phyloP scores from a whole-genome alignment of 2,113 vertebrate genomes.

The Gallinago undulata region DNA sequence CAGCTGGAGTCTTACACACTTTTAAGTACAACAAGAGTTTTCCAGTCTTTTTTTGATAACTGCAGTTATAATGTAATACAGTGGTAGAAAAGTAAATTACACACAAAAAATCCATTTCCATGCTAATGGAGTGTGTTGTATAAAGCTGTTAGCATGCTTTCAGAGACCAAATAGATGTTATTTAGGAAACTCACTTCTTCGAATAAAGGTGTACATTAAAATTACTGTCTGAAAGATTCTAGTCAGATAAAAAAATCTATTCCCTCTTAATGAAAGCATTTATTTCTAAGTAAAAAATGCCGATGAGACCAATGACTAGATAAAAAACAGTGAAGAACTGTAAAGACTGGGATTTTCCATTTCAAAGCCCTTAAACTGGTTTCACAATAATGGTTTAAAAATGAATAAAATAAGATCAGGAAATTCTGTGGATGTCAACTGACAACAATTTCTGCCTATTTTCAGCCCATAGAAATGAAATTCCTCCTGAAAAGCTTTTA shows the following conservation, averaged over 20 bases:
- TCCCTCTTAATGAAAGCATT: slow-evolving; percentile 32
- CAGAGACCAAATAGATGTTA: slow-evolving; percentile 58
- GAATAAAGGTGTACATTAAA: slow-evolving; percentile 61
- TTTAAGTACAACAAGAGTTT: slow-evolving; percentile 34
- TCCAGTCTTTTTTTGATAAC: slow-evolving; percentile 24
- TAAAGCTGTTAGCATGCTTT: slow-evolving; percentile 48
- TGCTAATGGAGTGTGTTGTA: slow-evolving; percentile 61
- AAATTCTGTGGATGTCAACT: neutral
- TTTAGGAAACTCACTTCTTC: slow-evolving; percentile 59
- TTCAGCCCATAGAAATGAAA: neutral
- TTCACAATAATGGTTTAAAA: slow-evolving; percentile 13
- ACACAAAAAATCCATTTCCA: slow-evolving; percentile 65
- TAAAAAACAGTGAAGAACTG: slow-evolving; percentile 11
- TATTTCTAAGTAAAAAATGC: slow-evolving; percentile 36
- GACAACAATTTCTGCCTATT: neutral
- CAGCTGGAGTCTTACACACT: neutral
- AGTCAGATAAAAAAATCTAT: slow-evolving; percentile 54
- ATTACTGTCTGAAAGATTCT: slow-evolving; percentile 28
- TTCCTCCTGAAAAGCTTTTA: neutral
- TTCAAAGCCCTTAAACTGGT: slow-evolving; percentile 20
- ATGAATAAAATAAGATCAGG: neutral
- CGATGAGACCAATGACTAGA: neutral
- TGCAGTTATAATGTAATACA: slow-evolving; percentile 46
- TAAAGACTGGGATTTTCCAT: neutral
- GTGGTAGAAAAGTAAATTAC: slow-evolving; percentile 56